A percentile compares a stretch with the other conserved stretches of the same genome.
phyloP scores from a whole-genome alignment of 2,113 vertebrate species.

The Megalops atlanticus region DNA sequence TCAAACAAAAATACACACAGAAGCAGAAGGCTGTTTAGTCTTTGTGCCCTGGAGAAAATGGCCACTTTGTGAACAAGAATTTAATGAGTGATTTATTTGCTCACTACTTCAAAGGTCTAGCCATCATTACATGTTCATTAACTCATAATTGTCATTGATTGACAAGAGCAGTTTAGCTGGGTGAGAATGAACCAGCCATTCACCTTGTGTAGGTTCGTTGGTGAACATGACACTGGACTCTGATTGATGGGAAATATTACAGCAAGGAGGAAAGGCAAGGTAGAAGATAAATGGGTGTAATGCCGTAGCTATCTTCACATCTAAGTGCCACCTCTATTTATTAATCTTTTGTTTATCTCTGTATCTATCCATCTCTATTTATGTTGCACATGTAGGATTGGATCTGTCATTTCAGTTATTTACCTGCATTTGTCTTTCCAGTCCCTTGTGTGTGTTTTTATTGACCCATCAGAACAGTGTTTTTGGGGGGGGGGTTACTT shows the following conservation, averaged over 20 bases:
- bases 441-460: slow-evolving; percentile 44
- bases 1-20: not conserved
- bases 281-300: slow-evolving; percentile 71
- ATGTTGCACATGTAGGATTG: slow-evolving; percentile 66
- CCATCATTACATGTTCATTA: slow-evolving; percentile 78
- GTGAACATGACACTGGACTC: slow-evolving; percentile 67
- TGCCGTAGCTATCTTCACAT: slow-evolving; percentile 62
- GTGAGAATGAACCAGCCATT: slow-evolving; percentile 61
- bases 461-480: slow-evolving; percentile 33
- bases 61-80: slow-evolving; percentile 44
- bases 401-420: slow-evolving; percentile 71
- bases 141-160: slow-evolving; percentile 78
- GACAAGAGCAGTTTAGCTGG: slow-evolving; percentile 61
- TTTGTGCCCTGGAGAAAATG: slow-evolving; percentile 5
- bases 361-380: slow-evolving; percentile 68
- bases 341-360: slow-evolving; percentile 70
- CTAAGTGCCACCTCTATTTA: slow-evolving; percentile 71
- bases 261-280: slow-evolving; percentile 65
- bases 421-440: slow-evolving; percentile 66
- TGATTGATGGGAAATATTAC: slow-evolving; percentile 76
- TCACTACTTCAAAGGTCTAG: slow-evolving; percentile 60
- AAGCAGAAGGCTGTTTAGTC: not conserved
- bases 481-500: slow-evolving; percentile 36
- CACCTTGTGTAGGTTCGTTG: slow-evolving; percentile 63
- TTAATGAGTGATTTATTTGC: slow-evolving; percentile 64